Percentiles rank a stretch among this genome's conserved stretches.
Conservation (phyloP, 2,888 invertebrate genomes). For the Sesia apiformis region DNA sequence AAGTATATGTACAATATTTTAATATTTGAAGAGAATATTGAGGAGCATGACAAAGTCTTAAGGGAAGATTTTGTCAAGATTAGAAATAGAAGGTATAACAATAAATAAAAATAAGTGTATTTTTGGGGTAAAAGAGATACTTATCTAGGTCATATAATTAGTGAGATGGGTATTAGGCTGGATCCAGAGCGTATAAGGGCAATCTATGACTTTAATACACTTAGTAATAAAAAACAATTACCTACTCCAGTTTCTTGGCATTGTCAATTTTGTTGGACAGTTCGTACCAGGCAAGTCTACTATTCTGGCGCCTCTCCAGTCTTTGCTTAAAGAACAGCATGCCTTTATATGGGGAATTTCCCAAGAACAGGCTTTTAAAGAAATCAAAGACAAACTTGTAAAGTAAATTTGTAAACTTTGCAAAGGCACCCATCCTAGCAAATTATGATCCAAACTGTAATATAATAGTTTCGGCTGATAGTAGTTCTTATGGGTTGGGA, state of each 20-base stretch:
- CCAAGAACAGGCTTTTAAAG: background rate
- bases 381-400: background rate
- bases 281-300: constrained; percentile 4
- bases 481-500: background rate
- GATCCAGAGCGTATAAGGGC: constrained; percentile 4
- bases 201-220: constrained; percentile 3
- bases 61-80: constrained; percentile 3
- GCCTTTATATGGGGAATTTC: constrained; percentile 1
- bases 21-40: constrained; percentile 3
- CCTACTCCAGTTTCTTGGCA: constrained; percentile 7
- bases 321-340: constrained; percentile 1
- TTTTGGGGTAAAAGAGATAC: constrained; percentile 3
- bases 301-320: constrained; percentile 1
- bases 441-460: background rate
- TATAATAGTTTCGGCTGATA: background rate
- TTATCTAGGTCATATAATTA: constrained; percentile 7
- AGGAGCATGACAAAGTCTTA: constrained; percentile 2
- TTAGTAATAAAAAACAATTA: constrained; percentile 5
- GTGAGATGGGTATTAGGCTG: background rate
- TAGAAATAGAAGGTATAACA: constrained; percentile 5
- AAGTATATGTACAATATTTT: constrained; percentile 7
- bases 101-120: constrained; percentile 6
- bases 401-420: too few species aligned
- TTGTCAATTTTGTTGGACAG: constrained; percentile 7
- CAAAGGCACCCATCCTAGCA: background rate